Base-by-base conservation (phyloP, 2,797 vertebrate species). In the Acanthopagrus latus region DNA sequence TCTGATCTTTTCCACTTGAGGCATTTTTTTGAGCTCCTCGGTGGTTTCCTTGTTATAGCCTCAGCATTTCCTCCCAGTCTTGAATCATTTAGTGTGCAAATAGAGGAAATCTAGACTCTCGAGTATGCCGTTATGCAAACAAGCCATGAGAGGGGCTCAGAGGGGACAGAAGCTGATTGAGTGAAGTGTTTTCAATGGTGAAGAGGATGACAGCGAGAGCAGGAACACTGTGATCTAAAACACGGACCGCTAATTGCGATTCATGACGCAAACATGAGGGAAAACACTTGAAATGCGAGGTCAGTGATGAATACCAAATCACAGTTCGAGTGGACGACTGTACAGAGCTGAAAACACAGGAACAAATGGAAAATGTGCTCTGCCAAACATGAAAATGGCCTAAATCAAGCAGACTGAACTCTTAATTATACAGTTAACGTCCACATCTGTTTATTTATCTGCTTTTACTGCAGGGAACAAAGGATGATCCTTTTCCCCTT, bases 231-330 rank as follows among this genome's bases (percentile, higher is more conserved):
- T 14, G 8, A 65, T 81, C 21, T 29, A 74, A 78, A 78, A 79
- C 51, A 48, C 64, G 70, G 60, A 21, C 3, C 8, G 13, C 17
- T 83, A 67, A 76, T 82, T 87, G 64, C 54, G 67, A 82, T 86
- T 82, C 74, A 55, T 9, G 1, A 44, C 10, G n/a, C 25, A 43
- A 80, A 79, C 78, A 82, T 57, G 66, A 0, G 3, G n/a, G 29
- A 52, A 62, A 77, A 71, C 75, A 77, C 69, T 79, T 51, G n/a
- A 55, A 64, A 54, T 7, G 58, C 1, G 3, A 71, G 66, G 74
- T 70, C 64, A 63, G 64, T 5, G 71, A 71, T 84, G 88, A 91
- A 85, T 71, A 77, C 33, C 41, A 71, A 79, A 88, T 57, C 29
- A 67, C 48, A 51, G 60, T 7, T 68, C 12, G 46, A 88, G 85